Evolutionary conservation across 2,797 vertebrate species (phyloP).

Genomic region (Adrianichthys oophorus): DNA sequence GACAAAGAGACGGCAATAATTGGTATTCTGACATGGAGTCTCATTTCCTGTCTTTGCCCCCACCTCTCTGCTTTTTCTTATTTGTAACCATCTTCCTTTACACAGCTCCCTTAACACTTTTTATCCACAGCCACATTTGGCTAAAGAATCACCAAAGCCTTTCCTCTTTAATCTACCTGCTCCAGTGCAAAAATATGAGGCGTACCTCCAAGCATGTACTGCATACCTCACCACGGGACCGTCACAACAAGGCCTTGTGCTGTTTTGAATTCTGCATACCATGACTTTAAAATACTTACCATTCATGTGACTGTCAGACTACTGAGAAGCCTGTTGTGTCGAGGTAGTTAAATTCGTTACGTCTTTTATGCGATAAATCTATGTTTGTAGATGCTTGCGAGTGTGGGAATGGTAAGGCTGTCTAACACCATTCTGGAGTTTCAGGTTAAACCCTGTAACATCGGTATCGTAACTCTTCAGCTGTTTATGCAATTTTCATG

Average conservation of each 20-base stretch:
- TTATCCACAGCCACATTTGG: constrained; percentile 56
- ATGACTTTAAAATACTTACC: constrained; percentile 24
- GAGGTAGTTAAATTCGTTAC: constrained; percentile 1
- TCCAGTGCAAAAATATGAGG: constrained; percentile 39
- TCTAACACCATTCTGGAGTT: not conserved
- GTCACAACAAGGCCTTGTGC: constrained; percentile 2
- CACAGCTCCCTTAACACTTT: constrained; percentile 53
- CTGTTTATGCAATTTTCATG: too few relatives aligned
- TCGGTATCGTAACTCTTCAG: too few relatives aligned
- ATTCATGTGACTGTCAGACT: constrained; percentile 22
- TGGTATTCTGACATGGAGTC: constrained; percentile 62
- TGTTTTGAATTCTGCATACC: constrained; percentile 12
- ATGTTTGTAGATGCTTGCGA: not conserved
- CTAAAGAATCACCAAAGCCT: constrained; percentile 50
- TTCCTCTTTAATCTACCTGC: constrained; percentile 62
- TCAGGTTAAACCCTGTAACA: too few relatives aligned
- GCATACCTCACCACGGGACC: constrained; percentile 22
- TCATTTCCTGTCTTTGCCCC: constrained; percentile 61
- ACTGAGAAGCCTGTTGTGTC: not conserved
- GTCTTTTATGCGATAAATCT: not conserved
- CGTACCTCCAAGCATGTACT: constrained; percentile 22
- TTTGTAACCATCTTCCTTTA: constrained; percentile 53
- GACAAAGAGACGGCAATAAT: constrained; percentile 66
- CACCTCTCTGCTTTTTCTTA: constrained; percentile 53
- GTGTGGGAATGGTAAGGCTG: not conserved